phyloP scores from a whole-genome alignment of 2,888 invertebrate species.

The Lepidochitona cinerea region DNA sequence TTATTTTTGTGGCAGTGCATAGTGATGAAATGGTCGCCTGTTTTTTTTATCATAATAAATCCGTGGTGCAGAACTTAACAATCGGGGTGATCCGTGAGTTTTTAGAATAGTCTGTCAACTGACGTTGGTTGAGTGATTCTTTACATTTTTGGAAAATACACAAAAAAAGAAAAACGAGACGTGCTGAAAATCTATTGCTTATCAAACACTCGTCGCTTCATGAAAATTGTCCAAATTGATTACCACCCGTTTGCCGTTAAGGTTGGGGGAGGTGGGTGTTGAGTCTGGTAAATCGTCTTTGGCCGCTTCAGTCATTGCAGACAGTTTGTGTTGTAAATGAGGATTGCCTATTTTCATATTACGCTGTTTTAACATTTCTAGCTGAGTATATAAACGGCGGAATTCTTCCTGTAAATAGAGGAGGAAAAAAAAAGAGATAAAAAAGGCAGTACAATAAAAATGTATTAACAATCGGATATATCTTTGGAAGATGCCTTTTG shows the following conservation, averaged over 20 bases:
- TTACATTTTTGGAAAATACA: too few species aligned
- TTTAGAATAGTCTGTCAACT: too few species aligned
- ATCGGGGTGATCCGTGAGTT: too few species aligned
- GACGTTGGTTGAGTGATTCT: too few species aligned
- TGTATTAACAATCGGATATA: too few species aligned
- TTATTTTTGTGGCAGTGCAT: too few species aligned
- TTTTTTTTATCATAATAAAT: too few species aligned
- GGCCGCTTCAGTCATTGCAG: constrained; percentile 87
- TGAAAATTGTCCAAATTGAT: constrained; percentile 66
- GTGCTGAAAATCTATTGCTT: background rate
- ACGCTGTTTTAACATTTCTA: constrained; percentile 85
- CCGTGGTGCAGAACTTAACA: too few species aligned
- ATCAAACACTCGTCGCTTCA: constrained; percentile 62
- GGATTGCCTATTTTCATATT: constrained; percentile 83
- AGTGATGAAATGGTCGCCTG: too few species aligned
- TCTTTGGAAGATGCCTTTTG: too few species aligned
- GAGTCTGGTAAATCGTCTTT: constrained; percentile 64
- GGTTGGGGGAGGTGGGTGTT: constrained; percentile 56
- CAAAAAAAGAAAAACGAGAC: background rate
- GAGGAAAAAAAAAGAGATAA: background rate
- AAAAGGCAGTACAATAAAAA: too few species aligned
- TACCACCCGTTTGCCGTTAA: constrained; percentile 65
- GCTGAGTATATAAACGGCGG: constrained; percentile 82
- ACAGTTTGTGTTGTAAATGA: constrained; percentile 81
- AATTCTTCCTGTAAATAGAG: constrained; percentile 82